phyloP scores from a whole-genome alignment of 2,888 invertebrate genomes.

The Tachystola acroxantha region DNA sequence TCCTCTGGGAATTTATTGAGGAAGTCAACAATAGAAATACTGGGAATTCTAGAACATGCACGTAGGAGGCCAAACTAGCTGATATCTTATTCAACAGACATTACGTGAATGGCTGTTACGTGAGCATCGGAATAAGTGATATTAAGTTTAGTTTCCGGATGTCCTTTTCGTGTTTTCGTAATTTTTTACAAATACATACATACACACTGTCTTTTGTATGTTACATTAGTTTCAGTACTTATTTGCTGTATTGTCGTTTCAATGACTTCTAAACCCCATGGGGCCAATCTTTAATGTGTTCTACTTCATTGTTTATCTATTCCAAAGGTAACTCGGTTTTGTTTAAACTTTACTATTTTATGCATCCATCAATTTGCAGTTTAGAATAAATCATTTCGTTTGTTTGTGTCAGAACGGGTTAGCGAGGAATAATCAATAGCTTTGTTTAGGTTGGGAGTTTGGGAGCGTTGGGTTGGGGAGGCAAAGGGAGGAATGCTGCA shows the following conservation, averaged over 20 bases:
- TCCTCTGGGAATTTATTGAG: slow-evolving; percentile 20
- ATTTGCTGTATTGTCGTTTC: too few relatives aligned
- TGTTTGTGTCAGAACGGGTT: neutral
- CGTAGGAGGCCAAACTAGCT: slow-evolving; percentile 31
- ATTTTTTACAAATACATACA: too few relatives aligned
- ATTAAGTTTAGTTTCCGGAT: slow-evolving; percentile 27
- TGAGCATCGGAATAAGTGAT: slow-evolving; percentile 30
- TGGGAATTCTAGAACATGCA: slow-evolving; percentile 32
- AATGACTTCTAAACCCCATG: too few relatives aligned
- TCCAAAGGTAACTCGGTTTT: too few relatives aligned
- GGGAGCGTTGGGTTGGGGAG: too few relatives aligned
- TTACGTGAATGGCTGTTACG: slow-evolving; percentile 32
- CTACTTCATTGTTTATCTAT: too few relatives aligned
- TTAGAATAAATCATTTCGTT: neutral
- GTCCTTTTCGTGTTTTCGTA: slow-evolving; percentile 20
- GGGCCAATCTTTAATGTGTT: too few relatives aligned
- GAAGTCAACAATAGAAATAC: slow-evolving; percentile 30
- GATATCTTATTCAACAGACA: slow-evolving; percentile 23
- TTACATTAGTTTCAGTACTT: too few relatives aligned
- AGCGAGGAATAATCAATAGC: slow-evolving; percentile 40
- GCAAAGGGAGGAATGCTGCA: slow-evolving; percentile 35
- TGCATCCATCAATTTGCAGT: too few relatives aligned
- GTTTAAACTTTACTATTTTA: too few relatives aligned
- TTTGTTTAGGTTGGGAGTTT: too few relatives aligned
- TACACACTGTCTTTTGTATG: too few relatives aligned